Evolutionary conservation across 1,140 invertebrate species (phyloP).

Genomic region (Mactra quadrangularis): DNA sequence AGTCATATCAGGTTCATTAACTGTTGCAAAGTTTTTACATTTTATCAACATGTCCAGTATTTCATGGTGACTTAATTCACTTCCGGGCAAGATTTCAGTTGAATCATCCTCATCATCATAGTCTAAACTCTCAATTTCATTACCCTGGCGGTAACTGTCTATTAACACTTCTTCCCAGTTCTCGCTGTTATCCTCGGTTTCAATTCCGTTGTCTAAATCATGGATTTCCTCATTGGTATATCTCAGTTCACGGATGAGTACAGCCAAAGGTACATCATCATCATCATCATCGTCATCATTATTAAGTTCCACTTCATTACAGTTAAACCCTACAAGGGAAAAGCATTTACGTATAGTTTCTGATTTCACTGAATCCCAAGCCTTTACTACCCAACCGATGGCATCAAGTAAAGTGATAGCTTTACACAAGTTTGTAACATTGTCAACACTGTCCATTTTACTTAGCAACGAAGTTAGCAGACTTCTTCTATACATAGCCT

Average conservation of each 20-base stretch:
- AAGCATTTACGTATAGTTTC: neutral
- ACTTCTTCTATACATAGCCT: slow-evolving; percentile 7
- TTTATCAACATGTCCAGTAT: slow-evolving; percentile 1
- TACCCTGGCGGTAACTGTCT: neutral
- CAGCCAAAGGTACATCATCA: neutral
- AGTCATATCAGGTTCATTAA: neutral
- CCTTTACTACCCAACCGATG: slow-evolving; percentile 12
- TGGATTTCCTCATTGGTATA: neutral
- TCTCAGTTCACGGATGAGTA: neutral
- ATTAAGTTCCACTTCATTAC: neutral
- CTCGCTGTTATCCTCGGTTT: slow-evolving; percentile 19
- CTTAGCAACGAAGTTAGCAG: slow-evolving; percentile 10
- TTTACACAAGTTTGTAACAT: slow-evolving; percentile 7
- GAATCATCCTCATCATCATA: slow-evolving; percentile 5
- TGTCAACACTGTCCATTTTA: slow-evolving; percentile 8
- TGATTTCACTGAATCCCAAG: neutral
- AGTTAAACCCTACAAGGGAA: neutral
- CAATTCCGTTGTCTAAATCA: neutral
- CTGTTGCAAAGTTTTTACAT: slow-evolving; percentile 1
- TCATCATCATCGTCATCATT: slow-evolving; percentile 1
- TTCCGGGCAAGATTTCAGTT: slow-evolving; percentile 7
- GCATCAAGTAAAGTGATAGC: neutral
- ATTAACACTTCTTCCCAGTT: slow-evolving; percentile 16
- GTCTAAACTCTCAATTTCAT: neutral
- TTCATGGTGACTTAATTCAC: slow-evolving; percentile 3